Evolutionary conservation across 2,888 invertebrate species (phyloP), one percentile per base, ranked within the genome.

Genomic region (Lysandra coridon): DNA sequence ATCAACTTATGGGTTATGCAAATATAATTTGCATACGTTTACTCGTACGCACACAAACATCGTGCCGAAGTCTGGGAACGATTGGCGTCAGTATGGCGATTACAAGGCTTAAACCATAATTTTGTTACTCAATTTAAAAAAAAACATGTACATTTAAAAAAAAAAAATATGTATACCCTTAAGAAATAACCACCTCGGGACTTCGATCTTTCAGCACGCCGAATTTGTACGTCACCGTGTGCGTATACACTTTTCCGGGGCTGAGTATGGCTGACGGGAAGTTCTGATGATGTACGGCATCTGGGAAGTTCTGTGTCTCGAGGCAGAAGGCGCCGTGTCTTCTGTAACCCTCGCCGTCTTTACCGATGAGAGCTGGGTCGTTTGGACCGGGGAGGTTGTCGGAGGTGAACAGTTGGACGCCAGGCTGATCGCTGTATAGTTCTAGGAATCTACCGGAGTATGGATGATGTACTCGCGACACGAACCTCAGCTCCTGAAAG

Each of bases 251-350:
- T 60, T 97, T 94, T 1, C 96, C 97, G 10, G 98, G 97, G 82
- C 95, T 94, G 81, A 98, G 86, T 60, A 97, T 91, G 23, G 96
- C 95, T 33, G 95, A 95, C 0, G 98, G 98, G 86, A 98, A 98
- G 84, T 96, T 96, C 10, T 90, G 84, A 95, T 97, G 97, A 92
- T 98, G 97, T 0, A 98, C 95, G 7, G 98, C 97, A 91, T 99
- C 98, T 0, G 99, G 98, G 92, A 96, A 99, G 87, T 97, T 97
- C 92, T 99, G 99, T 0, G 99, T 97, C 90, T 99, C 99, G 80
- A 99, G 92, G 86, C 98, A 98, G 85, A 99, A 96, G 1, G 97
- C 98, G 0, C 97, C 97, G 84, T 98, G 97, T 81, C 96, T 96
- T 73, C 95, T 94, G 87, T 98, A 98, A 0, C 92, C 92, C 0